A percentile compares a stretch with the other conserved stretches of the same genome.
Conservation (phyloP, 1,140 invertebrate genomes). For the Panagrolaimus sp. region DNA sequence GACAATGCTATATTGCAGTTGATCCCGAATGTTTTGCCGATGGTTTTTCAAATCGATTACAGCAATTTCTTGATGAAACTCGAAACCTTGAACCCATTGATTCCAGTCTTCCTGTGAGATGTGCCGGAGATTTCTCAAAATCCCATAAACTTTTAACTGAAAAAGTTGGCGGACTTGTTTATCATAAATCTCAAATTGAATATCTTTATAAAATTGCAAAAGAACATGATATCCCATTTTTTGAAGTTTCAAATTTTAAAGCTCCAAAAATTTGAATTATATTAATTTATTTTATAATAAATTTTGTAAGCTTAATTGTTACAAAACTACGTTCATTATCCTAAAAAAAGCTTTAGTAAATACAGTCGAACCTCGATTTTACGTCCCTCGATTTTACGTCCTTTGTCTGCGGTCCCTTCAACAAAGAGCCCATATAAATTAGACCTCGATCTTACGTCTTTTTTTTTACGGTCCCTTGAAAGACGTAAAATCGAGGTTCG, state of each 20-base stretch:
- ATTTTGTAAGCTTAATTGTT: too few species aligned
- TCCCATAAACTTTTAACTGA: background rate
- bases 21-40: slow-evolving; percentile 76
- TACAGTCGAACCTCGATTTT: too few species aligned
- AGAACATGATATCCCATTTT: background rate
- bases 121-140: background rate
- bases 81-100: slow-evolving; percentile 61
- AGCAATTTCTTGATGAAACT: slow-evolving; percentile 63
- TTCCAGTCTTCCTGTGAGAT: background rate
- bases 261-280: too few species aligned
- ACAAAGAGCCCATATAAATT: too few species aligned
- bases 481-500: too few species aligned
- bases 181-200: slow-evolving; percentile 4
- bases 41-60: slow-evolving; percentile 73
- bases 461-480: too few species aligned
- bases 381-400: too few species aligned
- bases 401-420: too few species aligned
- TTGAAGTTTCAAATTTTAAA: background rate
- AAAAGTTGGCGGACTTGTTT: slow-evolving; percentile 12
- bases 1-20: slow-evolving; percentile 83
- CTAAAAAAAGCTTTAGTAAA: too few species aligned
- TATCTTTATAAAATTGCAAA: background rate
- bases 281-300: too few species aligned
- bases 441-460: too few species aligned
- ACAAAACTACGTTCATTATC: too few species aligned